Evolutionary conservation across 1,140 invertebrate genomes (phyloP).

Genomic region (Pentalonia nigronervosa): DNA sequence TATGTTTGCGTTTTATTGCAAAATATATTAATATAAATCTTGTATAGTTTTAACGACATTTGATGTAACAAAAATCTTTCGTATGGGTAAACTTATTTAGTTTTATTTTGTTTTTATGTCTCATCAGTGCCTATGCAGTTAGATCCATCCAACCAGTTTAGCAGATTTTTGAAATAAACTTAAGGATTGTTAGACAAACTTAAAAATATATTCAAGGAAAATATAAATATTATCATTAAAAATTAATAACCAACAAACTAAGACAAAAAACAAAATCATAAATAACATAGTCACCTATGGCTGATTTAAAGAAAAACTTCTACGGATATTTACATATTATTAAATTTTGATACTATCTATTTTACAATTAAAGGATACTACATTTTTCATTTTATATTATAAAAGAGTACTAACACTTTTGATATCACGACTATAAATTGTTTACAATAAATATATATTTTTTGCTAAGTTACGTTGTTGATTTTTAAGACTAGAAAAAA

Average conservation of each 20-base stretch:
- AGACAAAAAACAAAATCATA: background rate
- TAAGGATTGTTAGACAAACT: background rate
- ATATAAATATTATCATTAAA: no score
- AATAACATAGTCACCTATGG: background rate
- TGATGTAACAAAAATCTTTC: no score
- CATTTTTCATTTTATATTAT: background rate
- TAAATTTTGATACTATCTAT: background rate
- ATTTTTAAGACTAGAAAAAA: background rate
- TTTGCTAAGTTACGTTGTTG: background rate
- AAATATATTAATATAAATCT: background rate
- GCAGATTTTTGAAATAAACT: background rate
- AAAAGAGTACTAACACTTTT: background rate
- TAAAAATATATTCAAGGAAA: no score
- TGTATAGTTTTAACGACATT: background rate
- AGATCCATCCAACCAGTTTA: background rate
- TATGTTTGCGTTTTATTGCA: background rate
- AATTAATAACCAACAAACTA: no score
- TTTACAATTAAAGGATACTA: background rate
- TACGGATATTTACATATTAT: background rate
- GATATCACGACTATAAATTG: background rate
- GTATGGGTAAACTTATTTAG: no score
- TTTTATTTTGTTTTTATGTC: background rate
- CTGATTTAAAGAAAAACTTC: background rate
- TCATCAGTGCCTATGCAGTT: background rate
- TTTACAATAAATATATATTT: background rate